Evolutionary conservation across 2,888 invertebrate species (phyloP), one percentile per base, ranked within the genome.

Genomic region (Hydrotaea diabolus): DNA sequence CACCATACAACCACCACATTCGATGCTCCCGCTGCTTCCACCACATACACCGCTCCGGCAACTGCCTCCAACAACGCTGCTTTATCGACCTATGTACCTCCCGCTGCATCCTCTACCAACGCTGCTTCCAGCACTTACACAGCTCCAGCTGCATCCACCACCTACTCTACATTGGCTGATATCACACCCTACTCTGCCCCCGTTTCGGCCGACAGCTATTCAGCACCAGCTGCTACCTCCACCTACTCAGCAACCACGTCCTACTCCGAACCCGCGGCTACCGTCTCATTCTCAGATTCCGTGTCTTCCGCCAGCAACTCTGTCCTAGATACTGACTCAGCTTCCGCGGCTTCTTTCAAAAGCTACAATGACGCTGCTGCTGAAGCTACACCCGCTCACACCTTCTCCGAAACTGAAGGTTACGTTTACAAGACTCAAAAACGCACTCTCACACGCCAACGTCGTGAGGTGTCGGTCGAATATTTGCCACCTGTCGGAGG

Each of bases 391-490:
- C 77, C 82, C 57, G 82, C 85, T 21, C 86, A 84, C 66, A 64
- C 73, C 26, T 86, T 31, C 66, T 84, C 85, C 0, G 11, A 80
- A n/a, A 31, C 17, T 17, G 83, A 82, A 2, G 86, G 86, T 2
- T 86, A 86, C 13, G 82, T 80, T 62, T 86, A 86, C 72, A 86
- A 72, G 53, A 85, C 84, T 21, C 66, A 80, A 19, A 75, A 66
- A 36, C 86, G 85, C 19, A 79, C 80, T 55, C 84, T 83, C n/a
- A 21, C 79, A 15, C 86, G 83, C 64, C 81, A 46, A 49, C 77
- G 74, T 69, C 90, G 90, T 88, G 89, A 90, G 87, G 90, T 90
- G 5, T 66, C 39, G 11, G 88, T 86, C 86, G 89, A 90, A 69
- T 90, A 90, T 87, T 77, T 90, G 88, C 89, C 88, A 26, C 87